Evolutionary conservation across 1,140 invertebrate species (phyloP).

Genomic region (Calycopis cecrops): DNA sequence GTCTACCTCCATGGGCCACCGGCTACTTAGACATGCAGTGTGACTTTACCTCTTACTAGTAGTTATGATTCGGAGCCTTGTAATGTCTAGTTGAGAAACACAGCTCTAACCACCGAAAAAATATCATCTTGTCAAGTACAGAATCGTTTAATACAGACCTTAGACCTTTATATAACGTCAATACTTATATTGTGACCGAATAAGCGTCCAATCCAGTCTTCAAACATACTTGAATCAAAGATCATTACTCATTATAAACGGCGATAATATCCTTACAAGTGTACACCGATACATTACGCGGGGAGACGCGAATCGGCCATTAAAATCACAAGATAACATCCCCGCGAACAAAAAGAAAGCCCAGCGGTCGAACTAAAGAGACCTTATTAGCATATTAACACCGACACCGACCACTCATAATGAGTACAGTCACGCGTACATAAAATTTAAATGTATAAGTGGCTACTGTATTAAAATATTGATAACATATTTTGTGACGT

Average conservation of each 20-base stretch:
- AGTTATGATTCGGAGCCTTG: too few relatives aligned
- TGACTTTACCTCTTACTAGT: too few relatives aligned
- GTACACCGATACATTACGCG: neutral
- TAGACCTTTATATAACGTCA: too few relatives aligned
- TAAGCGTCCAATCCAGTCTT: neutral
- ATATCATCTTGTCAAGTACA: too few relatives aligned
- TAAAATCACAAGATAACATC: neutral
- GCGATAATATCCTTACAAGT: neutral
- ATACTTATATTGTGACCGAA: neutral
- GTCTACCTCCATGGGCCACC: too few relatives aligned
- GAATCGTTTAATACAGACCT: too few relatives aligned
- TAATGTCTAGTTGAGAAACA: too few relatives aligned
- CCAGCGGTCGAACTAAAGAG: constrained; percentile 27
- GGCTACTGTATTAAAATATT: constrained; percentile 72
- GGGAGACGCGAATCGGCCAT: neutral
- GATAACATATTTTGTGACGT: constrained; percentile 67
- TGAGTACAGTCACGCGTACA: constrained; percentile 65
- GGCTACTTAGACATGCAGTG: too few relatives aligned
- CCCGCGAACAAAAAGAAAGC: constrained; percentile 11
- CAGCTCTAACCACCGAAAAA: too few relatives aligned
- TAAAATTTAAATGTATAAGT: constrained; percentile 68
- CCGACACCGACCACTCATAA: constrained; percentile 56
- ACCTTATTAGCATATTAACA: constrained; percentile 46
- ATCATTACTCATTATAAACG: neutral
- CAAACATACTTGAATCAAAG: neutral